phyloP scores from a whole-genome alignment of 2,797 vertebrate species.

The Moxostoma hubbsi region DNA sequence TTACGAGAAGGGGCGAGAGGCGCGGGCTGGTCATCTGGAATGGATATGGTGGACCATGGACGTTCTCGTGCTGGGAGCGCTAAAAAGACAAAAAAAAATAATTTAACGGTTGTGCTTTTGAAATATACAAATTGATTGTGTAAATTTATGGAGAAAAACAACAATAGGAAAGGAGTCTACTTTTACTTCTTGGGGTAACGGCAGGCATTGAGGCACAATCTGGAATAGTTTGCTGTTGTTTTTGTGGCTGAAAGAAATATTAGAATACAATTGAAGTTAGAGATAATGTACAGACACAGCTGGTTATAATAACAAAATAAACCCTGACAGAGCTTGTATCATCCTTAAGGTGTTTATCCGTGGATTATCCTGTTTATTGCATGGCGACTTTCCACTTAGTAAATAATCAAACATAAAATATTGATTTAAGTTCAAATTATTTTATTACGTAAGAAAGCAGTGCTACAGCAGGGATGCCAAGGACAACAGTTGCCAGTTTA shows the following conservation, averaged over 20 bases:
- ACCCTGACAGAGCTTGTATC: no score
- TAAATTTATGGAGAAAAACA: background rate
- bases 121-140: background rate
- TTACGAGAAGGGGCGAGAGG: conserved; percentile 72
- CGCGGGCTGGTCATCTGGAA: conserved; percentile 77
- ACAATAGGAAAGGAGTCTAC: conserved; percentile 69
- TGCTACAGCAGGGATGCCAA: no score
- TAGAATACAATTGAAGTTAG: conserved; percentile 32
- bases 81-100: conserved; percentile 53
- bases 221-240: conserved; percentile 70
- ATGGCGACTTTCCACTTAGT: no score
- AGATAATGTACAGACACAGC: no score
- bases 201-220: conserved; percentile 81
- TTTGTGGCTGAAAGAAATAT: conserved; percentile 73
- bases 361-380: no score
- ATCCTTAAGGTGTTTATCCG: no score
- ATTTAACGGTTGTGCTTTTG: background rate
- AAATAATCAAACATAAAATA: no score
- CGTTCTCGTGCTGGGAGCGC: conserved; percentile 85
- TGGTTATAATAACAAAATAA: no score
- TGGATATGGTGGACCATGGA: conserved; percentile 80
- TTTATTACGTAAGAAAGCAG: no score
- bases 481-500: no score
- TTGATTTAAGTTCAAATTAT: no score
- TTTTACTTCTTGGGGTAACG: conserved; percentile 84